Evolutionary conservation across 2,113 vertebrate species (phyloP).

Genomic region (Sander lucioperca): DNA sequence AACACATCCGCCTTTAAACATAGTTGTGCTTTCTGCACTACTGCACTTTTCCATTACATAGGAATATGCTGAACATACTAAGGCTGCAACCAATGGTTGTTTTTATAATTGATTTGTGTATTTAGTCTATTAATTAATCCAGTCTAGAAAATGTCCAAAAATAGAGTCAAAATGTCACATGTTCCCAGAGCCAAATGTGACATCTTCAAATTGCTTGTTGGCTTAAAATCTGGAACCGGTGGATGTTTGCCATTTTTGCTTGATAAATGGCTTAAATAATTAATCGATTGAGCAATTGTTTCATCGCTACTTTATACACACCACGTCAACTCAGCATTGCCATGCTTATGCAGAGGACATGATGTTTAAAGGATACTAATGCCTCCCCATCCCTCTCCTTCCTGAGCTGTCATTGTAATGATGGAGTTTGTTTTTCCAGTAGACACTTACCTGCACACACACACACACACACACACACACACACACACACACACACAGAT

Average conservation of each 20-base stretch:
- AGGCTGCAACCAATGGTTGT: not conserved
- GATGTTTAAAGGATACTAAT: conserved; percentile 77
- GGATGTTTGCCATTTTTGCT: not conserved
- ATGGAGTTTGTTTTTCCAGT: conserved; percentile 30
- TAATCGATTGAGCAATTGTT: not conserved
- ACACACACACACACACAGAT: conserved; percentile 50
- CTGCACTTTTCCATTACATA: not conserved
- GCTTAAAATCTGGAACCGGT: not conserved
- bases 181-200: not conserved
- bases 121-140: not conserved
- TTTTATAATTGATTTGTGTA: not conserved
- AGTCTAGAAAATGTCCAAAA: not conserved
- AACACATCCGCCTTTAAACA: not conserved
- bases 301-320: not conserved
- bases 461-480: conserved; percentile 38
- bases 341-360: not conserved
- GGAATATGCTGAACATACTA: not conserved
- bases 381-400: conserved; percentile 81
- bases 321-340: not conserved
- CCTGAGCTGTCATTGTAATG: conserved; percentile 75
- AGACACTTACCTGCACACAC: conserved; percentile 73
- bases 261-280: not conserved
- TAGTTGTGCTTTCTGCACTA: not conserved
- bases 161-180: not conserved
- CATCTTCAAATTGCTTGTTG: not conserved